phyloP scores from a whole-genome alignment of 2,888 invertebrate genomes.

The Mimachlamys varia region DNA sequence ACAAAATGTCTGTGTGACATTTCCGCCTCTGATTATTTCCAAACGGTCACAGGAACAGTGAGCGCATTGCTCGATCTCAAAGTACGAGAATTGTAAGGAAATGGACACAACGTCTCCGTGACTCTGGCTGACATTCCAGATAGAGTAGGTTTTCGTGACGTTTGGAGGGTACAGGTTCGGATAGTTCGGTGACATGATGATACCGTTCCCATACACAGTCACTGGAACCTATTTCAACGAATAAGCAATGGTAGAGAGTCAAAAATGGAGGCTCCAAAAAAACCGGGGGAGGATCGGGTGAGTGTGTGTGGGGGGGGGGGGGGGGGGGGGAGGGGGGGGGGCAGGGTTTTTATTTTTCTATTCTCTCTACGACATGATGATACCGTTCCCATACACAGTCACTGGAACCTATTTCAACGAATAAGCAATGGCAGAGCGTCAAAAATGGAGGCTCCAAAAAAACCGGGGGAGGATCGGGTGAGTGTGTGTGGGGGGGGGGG shows the following conservation, averaged over 20 bases:
- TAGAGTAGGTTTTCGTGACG: not conserved
- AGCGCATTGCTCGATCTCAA: not conserved
- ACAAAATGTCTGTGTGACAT: not conserved
- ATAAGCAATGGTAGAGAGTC: too few species aligned
- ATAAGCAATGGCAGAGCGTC: too few species aligned
- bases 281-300: too few species aligned
- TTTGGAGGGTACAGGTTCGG: conserved; percentile 9
- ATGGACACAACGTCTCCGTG: not conserved
- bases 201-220: not conserved
- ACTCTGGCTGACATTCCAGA: not conserved
- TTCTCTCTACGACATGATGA: conserved; percentile 1
- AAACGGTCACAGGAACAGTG: not conserved
- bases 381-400: not conserved
- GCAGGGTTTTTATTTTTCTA: too few species aligned
- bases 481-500: too few species aligned
- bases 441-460: too few species aligned
- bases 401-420: not conserved
- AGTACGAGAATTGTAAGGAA: not conserved
- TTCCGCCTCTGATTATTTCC: not conserved
- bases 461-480: too few species aligned
- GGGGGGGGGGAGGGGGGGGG: not conserved
- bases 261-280: too few species aligned
- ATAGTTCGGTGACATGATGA: conserved; percentile 12
- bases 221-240: not conserved
- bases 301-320: too few species aligned